Evolutionary conservation across 1,140 invertebrate species (phyloP).

Genomic region (Periplaneta americana): DNA sequence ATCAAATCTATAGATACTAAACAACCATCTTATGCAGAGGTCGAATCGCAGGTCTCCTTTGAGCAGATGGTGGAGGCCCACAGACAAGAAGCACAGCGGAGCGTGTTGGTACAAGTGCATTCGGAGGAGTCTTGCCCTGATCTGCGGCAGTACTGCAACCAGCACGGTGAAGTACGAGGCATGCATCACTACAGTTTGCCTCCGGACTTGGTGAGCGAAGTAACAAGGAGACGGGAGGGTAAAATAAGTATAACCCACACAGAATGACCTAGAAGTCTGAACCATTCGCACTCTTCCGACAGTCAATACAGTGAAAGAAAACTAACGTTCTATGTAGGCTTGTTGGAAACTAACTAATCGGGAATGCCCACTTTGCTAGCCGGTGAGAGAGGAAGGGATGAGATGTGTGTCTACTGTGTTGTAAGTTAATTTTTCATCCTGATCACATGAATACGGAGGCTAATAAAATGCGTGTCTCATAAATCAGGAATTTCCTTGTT

Average conservation of each 20-base stretch:
- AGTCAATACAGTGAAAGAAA: background rate
- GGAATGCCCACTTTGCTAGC: too few relatives aligned
- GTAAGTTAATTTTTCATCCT: too few relatives aligned
- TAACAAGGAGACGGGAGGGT: background rate
- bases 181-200: constrained; percentile 29
- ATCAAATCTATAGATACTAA: too few relatives aligned
- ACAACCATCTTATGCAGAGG: background rate
- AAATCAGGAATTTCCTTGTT: too few relatives aligned
- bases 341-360: too few relatives aligned
- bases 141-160: constrained; percentile 26
- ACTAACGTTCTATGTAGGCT: too few relatives aligned
- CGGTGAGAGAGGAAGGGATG: too few relatives aligned
- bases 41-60: constrained; percentile 22
- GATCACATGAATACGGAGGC: too few relatives aligned
- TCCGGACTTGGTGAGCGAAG: background rate
- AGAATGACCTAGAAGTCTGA: background rate
- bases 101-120: constrained; percentile 35
- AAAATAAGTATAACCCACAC: background rate
- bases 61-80: constrained; percentile 33
- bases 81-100: constrained; percentile 50
- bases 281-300: background rate
- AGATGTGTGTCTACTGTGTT: too few relatives aligned
- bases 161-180: constrained; percentile 28
- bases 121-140: constrained; percentile 29
- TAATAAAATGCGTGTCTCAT: too few relatives aligned